Conservation (phyloP, 2,113 vertebrate genomes). For the Odocoileus virginianus region DNA sequence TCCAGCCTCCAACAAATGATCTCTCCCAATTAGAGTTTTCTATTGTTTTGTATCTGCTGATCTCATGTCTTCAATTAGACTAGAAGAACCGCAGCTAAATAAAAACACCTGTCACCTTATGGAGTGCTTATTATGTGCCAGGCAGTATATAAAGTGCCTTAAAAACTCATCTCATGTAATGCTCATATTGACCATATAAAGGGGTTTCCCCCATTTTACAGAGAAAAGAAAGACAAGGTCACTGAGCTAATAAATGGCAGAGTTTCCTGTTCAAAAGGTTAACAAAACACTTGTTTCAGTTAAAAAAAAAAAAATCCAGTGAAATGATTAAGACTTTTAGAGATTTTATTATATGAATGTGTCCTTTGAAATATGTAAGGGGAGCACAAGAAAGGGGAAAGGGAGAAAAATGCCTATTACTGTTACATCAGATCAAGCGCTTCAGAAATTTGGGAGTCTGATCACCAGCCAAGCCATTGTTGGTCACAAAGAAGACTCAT, state of each 20-base stretch:
- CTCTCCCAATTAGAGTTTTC: background rate
- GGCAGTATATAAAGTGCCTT: background rate
- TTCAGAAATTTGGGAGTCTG: background rate
- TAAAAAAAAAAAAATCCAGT: background rate
- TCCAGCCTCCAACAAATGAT: background rate
- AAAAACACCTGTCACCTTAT: background rate
- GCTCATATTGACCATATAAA: background rate
- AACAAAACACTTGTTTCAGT: background rate
- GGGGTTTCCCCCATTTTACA: background rate
- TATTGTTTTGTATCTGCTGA: background rate
- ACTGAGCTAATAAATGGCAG: background rate
- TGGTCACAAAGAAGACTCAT: background rate
- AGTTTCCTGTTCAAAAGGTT: background rate
- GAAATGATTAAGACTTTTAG: background rate
- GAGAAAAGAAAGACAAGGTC: background rate
- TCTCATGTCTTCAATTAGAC: background rate
- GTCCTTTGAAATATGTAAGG: background rate
- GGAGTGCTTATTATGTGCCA: background rate
- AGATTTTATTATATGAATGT: background rate
- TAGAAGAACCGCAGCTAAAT: background rate
- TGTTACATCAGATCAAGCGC: background rate
- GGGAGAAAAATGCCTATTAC: background rate
- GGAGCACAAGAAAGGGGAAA: background rate
- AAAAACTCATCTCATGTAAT: background rate
- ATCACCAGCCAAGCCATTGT: background rate